A percentile compares a stretch with the other conserved stretches of the same genome.
These are phyloP conservation scores for Pollenia griseotomentosa DNA, from an alignment of 2,888 invertebrate genomes.

Conservation along the genomic window DNA sequence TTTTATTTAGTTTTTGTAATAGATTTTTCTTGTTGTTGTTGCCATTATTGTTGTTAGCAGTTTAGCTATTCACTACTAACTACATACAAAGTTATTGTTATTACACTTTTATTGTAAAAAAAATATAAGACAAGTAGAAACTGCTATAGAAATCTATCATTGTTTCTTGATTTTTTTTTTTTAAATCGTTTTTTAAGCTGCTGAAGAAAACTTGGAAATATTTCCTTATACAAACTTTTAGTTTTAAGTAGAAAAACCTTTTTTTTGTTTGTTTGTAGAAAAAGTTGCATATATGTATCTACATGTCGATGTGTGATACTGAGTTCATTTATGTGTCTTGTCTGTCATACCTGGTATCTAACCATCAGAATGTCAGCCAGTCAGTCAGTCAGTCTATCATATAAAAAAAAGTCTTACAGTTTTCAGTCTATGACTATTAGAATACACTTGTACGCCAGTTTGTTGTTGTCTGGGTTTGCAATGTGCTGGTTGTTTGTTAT, in stretches of 20 bases:
- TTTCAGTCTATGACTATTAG: constrained; percentile 50
- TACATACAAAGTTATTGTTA: constrained; percentile 30
- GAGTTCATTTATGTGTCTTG: constrained; percentile 26
- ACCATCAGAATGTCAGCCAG: constrained; percentile 51
- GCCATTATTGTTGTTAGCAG: constrained; percentile 13
- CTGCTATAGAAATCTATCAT: constrained; percentile 48
- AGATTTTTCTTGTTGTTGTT: neutral
- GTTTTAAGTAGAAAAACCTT: constrained; percentile 7
- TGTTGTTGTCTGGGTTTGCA: constrained; percentile 50
- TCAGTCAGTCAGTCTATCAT: constrained; percentile 36
- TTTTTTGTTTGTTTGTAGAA: neutral
- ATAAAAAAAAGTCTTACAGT: constrained; percentile 23
- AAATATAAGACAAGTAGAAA: neutral
- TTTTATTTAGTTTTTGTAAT: constrained; percentile 5
- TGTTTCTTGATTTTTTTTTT: constrained; percentile 19
- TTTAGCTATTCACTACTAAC: neutral
- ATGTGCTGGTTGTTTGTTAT: constrained; percentile 7
- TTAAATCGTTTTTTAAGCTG: constrained; percentile 25
- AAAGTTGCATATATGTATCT: constrained; percentile 2
- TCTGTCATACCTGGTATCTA: constrained; percentile 51
- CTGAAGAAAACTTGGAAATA: constrained; percentile 54
- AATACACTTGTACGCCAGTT: constrained; percentile 58
- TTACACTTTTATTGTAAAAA: constrained; percentile 31
- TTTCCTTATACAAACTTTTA: constrained; percentile 51
- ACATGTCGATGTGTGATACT: neutral